These are phyloP conservation scores for Eulimnadia texana DNA, from an alignment of 1,140 invertebrate species.

Conservation along the genomic window DNA sequence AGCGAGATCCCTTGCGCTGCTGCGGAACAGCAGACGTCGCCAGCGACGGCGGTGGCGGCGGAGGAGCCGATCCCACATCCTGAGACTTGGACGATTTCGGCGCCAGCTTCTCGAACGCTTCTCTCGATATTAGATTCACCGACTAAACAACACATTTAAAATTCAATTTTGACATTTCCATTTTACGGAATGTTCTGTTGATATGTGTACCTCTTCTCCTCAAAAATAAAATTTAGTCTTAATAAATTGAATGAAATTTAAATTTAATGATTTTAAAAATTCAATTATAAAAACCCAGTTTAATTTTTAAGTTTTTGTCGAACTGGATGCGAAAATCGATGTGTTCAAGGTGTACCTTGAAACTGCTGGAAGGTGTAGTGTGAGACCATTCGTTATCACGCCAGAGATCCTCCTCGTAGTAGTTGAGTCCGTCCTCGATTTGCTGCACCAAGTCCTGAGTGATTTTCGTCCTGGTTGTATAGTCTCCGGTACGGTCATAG, in stretches of 20 bases:
- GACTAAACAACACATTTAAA: slow-evolving; percentile 50
- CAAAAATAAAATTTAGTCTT: too few relatives aligned
- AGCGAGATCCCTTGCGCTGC: neutral
- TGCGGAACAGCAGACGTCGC: slow-evolving; percentile 20
- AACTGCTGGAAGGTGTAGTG: neutral
- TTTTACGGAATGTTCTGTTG: too few relatives aligned
- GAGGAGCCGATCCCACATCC: slow-evolving; percentile 39
- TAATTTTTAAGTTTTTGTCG: slow-evolving; percentile 5
- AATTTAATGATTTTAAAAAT: too few relatives aligned
- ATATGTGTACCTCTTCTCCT: too few relatives aligned
- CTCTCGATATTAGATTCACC: slow-evolving; percentile 76
- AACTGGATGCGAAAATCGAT: slow-evolving; percentile 19
- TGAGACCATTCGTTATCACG: slow-evolving; percentile 29
- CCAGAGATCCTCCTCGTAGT: slow-evolving; percentile 88
- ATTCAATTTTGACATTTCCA: too few relatives aligned
- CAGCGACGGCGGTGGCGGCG: slow-evolving; percentile 47
- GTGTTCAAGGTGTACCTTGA: slow-evolving; percentile 11
- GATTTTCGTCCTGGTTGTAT: slow-evolving; percentile 71
- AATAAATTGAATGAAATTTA: too few relatives aligned
- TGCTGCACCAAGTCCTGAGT: slow-evolving; percentile 81
- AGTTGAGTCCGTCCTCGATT: slow-evolving; percentile 87
- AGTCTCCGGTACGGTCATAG: slow-evolving; percentile 73
- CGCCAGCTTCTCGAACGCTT: slow-evolving; percentile 68
- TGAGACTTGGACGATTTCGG: slow-evolving; percentile 39
- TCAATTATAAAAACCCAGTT: too few relatives aligned